Evolutionary conservation across 2,797 vertebrate genomes (phyloP).

Genomic region (Gobio occitaniae): DNA sequence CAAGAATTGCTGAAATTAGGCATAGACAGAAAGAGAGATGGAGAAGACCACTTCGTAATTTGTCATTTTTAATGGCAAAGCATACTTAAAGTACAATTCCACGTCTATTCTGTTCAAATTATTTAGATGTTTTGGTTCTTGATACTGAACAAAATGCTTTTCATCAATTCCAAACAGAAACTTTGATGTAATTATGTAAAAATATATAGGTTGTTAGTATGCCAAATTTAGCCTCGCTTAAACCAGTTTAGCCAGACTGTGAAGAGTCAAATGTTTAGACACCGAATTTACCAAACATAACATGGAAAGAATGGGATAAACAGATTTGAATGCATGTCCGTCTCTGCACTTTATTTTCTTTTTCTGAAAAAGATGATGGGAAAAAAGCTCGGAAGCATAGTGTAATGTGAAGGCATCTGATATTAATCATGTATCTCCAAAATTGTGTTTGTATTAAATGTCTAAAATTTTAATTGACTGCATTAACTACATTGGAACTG

Average conservation of each 20-base stretch:
- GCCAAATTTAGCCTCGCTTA: background rate
- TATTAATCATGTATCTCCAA: background rate
- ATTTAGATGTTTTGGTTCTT: background rate
- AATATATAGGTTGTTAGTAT: background rate
- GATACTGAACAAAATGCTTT: background rate
- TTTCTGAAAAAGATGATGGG: background rate
- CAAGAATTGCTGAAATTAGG: background rate
- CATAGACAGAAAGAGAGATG: background rate
- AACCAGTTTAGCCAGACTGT: background rate
- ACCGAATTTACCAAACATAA: background rate
- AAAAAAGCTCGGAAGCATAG: background rate
- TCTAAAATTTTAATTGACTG: background rate
- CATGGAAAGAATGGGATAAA: background rate
- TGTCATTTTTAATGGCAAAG: background rate
- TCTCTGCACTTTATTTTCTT: background rate
- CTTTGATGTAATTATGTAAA: slow-evolving; percentile 20
- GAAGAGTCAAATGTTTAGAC: slow-evolving; percentile 1
- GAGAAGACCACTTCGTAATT: background rate
- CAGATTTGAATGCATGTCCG: background rate
- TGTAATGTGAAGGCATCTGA: background rate
- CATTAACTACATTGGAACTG: slow-evolving; percentile 1
- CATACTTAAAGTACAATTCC: background rate
- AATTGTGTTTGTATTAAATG: slow-evolving; percentile 23
- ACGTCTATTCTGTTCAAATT: background rate
- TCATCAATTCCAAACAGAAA: background rate